Conservation (phyloP, 2,888 invertebrate genomes). For the Erebia ligea region DNA sequence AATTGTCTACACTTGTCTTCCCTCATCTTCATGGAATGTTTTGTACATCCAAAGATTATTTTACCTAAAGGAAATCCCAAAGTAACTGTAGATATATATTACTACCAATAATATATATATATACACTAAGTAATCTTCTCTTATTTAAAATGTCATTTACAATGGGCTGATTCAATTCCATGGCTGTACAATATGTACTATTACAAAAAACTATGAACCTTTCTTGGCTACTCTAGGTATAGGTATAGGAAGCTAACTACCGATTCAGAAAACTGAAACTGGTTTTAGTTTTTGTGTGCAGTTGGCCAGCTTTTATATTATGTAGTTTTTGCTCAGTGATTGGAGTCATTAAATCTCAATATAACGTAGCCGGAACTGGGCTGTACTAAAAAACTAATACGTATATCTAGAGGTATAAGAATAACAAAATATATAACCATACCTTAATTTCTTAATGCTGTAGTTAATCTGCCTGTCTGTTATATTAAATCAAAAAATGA, state of each 20-base stretch:
- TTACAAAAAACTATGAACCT: neutral
- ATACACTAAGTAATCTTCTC: too few species aligned
- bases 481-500: too few species aligned
- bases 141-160: neutral
- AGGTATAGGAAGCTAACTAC: neutral
- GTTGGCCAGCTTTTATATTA: constrained; percentile 11
- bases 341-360: constrained; percentile 25
- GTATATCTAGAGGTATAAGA: neutral
- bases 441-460: too few species aligned
- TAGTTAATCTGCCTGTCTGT: too few species aligned
- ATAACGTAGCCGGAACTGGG: constrained; percentile 21
- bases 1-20: too few species aligned
- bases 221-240: neutral
- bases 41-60: neutral
- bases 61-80: neutral
- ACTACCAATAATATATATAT: too few species aligned
- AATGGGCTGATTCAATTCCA: neutral
- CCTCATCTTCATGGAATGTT: too few species aligned
- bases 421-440: neutral
- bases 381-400: neutral
- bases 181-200: neutral
- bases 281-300: constrained; percentile 16
- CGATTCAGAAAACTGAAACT: constrained; percentile 9
- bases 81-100: too few species aligned
- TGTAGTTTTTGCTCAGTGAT: constrained; percentile 18